Conservation (phyloP, 2,113 vertebrate species). For the Natator depressus region DNA sequence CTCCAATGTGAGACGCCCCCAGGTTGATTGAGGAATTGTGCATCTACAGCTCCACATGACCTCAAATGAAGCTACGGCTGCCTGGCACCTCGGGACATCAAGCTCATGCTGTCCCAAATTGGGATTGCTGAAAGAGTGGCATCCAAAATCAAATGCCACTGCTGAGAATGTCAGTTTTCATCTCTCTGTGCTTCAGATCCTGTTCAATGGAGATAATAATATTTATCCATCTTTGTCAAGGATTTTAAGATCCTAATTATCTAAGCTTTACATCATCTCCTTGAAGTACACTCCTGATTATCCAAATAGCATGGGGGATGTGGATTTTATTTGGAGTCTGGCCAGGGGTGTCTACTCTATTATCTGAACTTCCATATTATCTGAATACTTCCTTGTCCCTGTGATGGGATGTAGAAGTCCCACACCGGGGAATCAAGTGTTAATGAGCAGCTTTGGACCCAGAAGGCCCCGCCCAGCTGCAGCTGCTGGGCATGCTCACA, state of each 20-base stretch:
- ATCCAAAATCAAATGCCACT: neutral
- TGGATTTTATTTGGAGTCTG: too few species aligned
- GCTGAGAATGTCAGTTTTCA: neutral
- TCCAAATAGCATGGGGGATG: neutral
- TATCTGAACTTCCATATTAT: too few species aligned
- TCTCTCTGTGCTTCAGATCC: neutral
- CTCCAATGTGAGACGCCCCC: neutral
- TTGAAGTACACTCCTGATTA: neutral
- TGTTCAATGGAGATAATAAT: fast-evolving
- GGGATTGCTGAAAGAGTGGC: neutral
- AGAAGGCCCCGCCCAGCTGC: neutral
- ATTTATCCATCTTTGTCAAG: conserved; percentile 17
- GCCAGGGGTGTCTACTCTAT: neutral
- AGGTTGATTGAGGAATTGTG: neutral
- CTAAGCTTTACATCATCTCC: conserved; percentile 9
- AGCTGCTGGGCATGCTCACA: neutral
- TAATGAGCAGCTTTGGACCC: neutral
- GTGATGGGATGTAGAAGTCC: neutral
- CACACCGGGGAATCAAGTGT: neutral
- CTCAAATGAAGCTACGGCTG: neutral
- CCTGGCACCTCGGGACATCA: neutral
- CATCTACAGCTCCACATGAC: neutral
- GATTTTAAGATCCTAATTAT: conserved; percentile 41
- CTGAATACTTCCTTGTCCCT: neutral
- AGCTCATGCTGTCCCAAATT: neutral